Conservation (phyloP, 1,140 invertebrate species). For the Drosophila insularis region DNA sequence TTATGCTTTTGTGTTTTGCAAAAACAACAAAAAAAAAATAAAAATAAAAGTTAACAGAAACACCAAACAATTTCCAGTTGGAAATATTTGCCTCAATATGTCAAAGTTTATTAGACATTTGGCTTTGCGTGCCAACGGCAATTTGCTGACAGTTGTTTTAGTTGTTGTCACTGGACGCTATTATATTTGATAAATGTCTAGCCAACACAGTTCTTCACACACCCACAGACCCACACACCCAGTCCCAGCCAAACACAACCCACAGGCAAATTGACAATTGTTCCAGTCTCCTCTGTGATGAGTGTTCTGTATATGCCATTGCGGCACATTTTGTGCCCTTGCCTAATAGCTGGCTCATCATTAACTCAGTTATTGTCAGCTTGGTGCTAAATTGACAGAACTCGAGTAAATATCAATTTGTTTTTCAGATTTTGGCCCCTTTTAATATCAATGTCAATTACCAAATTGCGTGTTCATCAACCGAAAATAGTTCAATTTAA, state of each 20-base stretch:
- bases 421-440: conserved; percentile 30
- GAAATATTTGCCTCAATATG: conserved; percentile 78
- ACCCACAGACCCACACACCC: not conserved
- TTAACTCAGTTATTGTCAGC: conserved; percentile 75
- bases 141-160: conserved; percentile 75
- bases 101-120: conserved; percentile 80
- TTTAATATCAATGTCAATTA: conserved; percentile 33
- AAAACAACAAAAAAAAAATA: not conserved
- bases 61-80: conserved; percentile 40
- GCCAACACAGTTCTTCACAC: not conserved
- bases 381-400: conserved; percentile 71
- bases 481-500: conserved; percentile 37
- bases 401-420: conserved; percentile 61
- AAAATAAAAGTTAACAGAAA: conserved; percentile 40
- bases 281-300: conserved; percentile 18
- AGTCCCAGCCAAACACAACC: not conserved
- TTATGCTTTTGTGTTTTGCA: conserved; percentile 17
- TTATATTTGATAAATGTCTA: conserved; percentile 77
- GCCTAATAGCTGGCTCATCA: conserved; percentile 69
- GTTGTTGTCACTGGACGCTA: conserved; percentile 69
- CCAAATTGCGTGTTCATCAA: conserved; percentile 53
- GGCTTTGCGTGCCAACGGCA: conserved; percentile 76
- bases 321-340: conserved; percentile 50
- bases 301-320: conserved; percentile 12
- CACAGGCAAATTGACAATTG: conserved; percentile 53